Percentiles rank a stretch among this genome's conserved stretches.
phyloP scores from a whole-genome alignment of 2,888 invertebrate genomes.

The Oxyscelio sp. region DNA sequence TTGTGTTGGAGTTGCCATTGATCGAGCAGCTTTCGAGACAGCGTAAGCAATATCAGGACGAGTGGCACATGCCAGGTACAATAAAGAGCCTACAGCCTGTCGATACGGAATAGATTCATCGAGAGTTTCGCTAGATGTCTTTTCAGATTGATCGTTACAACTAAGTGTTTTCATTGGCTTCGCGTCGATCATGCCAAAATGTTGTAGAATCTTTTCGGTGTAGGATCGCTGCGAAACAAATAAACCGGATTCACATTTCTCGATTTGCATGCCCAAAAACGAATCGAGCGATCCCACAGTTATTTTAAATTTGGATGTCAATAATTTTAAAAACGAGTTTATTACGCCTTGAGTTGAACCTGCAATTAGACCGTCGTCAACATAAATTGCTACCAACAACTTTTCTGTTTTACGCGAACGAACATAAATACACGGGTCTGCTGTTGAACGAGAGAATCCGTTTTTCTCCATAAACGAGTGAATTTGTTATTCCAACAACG shows the following conservation, averaged over 20 bases:
- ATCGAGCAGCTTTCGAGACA: constrained; percentile 25
- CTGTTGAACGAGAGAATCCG: constrained; percentile 67
- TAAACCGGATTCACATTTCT: constrained; percentile 68
- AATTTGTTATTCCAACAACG: constrained; percentile 29
- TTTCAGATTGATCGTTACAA: constrained; percentile 51
- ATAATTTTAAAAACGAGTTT: constrained; percentile 39
- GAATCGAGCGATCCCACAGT: constrained; percentile 69
- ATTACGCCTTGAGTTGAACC: neutral
- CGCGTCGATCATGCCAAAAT: constrained; percentile 60
- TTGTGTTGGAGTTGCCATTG: constrained; percentile 14
- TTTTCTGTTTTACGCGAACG: constrained; percentile 43
- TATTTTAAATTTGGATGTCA: constrained; percentile 60
- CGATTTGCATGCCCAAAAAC: constrained; percentile 74
- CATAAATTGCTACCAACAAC: constrained; percentile 72
- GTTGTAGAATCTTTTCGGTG: constrained; percentile 55
- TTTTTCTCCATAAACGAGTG: constrained; percentile 64
- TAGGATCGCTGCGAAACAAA: constrained; percentile 69
- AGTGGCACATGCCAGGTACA: too few species aligned
- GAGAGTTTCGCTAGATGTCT: constrained; percentile 35
- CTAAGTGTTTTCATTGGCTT: constrained; percentile 67
- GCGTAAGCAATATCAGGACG: constrained; percentile 17
- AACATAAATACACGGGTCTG: constrained; percentile 75
- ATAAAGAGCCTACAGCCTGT: constrained; percentile 50
- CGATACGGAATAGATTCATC: constrained; percentile 63
- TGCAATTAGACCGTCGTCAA: constrained; percentile 12